Percentiles rank a stretch among this genome's conserved stretches.
Conservation (phyloP, 2,113 vertebrate species). For the Propithecus coquereli region DNA sequence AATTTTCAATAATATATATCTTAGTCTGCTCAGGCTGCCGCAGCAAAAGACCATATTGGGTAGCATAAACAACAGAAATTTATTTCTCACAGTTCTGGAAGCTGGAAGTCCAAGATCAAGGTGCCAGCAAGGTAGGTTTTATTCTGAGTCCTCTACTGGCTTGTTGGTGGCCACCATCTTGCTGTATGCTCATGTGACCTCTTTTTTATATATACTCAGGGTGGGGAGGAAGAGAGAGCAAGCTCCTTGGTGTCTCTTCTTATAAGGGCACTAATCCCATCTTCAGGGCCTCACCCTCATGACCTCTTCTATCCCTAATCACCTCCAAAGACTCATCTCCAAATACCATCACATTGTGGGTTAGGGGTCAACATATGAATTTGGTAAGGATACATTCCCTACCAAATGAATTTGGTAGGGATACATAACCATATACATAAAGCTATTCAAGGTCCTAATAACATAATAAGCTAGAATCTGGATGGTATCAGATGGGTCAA, state of each 20-base stretch:
- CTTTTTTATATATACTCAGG: too few relatives aligned
- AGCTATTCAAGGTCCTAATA: neutral
- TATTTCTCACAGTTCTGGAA: neutral
- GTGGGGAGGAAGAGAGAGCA: neutral
- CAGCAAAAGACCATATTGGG: neutral
- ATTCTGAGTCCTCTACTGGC: neutral
- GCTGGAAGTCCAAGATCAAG: neutral
- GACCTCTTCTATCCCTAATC: too few relatives aligned
- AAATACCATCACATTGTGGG: too few relatives aligned
- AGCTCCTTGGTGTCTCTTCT: neutral
- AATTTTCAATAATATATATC: neutral
- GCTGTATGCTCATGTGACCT: neutral
- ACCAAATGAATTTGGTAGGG: too few relatives aligned
- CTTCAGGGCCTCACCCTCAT: too few relatives aligned
- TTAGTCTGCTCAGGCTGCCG: neutral
- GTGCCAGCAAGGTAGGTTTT: neutral
- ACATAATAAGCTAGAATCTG: neutral
- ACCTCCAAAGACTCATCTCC: too few relatives aligned
- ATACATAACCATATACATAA: neutral
- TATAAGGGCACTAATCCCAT: too few relatives aligned
- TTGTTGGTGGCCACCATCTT: neutral
- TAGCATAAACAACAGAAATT: neutral
- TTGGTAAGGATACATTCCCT: neutral
- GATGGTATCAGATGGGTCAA: neutral
- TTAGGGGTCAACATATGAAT: neutral